These are phyloP conservation scores for Drosophila mojavensis DNA, from an alignment of 1,140 invertebrate species.

Conservation along the genomic window DNA sequence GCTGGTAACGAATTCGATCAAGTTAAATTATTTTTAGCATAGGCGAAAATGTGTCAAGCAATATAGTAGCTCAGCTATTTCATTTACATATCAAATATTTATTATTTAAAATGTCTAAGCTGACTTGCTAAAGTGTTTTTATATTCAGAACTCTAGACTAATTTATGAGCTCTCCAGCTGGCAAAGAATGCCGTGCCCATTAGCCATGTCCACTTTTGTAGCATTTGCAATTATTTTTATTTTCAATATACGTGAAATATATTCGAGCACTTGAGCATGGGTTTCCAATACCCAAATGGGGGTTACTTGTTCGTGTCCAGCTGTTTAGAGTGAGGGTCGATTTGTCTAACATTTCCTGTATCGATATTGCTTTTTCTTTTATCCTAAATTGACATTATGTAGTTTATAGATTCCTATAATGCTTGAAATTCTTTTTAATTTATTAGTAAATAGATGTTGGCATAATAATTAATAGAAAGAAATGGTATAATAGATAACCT, in stretches of 20 bases:
- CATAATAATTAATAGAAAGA: too few relatives aligned
- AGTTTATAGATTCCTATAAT: background rate
- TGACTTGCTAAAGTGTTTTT: too few relatives aligned
- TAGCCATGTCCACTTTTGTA: slow-evolving; percentile 54
- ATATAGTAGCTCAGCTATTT: too few relatives aligned
- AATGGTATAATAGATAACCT: too few relatives aligned
- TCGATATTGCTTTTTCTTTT: slow-evolving; percentile 28
- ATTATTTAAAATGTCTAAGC: too few relatives aligned
- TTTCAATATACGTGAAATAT: slow-evolving; percentile 32
- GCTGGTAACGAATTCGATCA: too few relatives aligned
- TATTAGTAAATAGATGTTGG: too few relatives aligned
- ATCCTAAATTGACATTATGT: background rate
- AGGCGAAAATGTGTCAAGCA: too few relatives aligned
- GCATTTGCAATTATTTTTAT: slow-evolving; percentile 66
- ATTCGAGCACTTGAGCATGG: background rate
- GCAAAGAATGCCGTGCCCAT: slow-evolving; percentile 24
- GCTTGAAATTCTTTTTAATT: too few relatives aligned
- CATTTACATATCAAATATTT: too few relatives aligned
- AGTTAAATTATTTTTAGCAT: too few relatives aligned
- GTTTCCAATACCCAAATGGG: slow-evolving; percentile 34
- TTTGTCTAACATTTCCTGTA: slow-evolving; percentile 64
- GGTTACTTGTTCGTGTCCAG: slow-evolving; percentile 31
- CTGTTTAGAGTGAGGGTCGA: slow-evolving; percentile 26
- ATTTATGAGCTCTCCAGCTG: slow-evolving; percentile 38
- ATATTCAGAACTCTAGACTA: background rate